Evolutionary conservation across 2,797 vertebrate genomes (phyloP), one percentile per base, ranked within the genome.

Genomic region (Sebastolobus altivelis): DNA sequence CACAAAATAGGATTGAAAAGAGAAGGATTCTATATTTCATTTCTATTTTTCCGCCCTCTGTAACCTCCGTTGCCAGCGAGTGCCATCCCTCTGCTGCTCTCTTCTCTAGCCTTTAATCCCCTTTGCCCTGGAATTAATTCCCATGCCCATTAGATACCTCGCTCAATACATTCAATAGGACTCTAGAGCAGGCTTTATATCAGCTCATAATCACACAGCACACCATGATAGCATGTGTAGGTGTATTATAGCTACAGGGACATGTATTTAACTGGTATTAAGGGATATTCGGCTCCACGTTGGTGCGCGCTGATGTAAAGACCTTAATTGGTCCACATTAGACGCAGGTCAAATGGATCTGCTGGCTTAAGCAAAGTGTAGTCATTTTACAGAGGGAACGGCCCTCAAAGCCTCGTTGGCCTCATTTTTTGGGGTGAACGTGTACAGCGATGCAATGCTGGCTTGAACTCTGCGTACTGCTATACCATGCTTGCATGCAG

Each of bases 291-390:
- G n/a, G 90, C 87, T 87, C 84, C 86, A 88, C 83, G 27, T 92
- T 88, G 85, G 79, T 81, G 86, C 71, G 20, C 86, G 7, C 87
- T 74, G 84, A 84, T 93, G 83, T 87, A 91, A 91, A 94, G 89
- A 90, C 90, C 83, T 87, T 94, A 93, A 94, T 94, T 94, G 94
- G 92, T 93, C 92, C 86, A 89, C 90, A 90, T 93, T 92, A 93
- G 88, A 91, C 92, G 33, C 82, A 85, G 92, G 93, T 93, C 93
- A 94, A 90, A 92, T 69, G 77, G 91, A 93, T 94, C 92, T 81
- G 79, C 88, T 90, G 86, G 92, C 91, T 93, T 90, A 88, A 88
- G 86, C 83, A 83, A 82, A 91, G 88, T 88, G 85, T 63, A 86
- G 88, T 83, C 77, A 67, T 88, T 89, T 87, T 80, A 83, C 69